Conservation (phyloP, 2,113 vertebrate genomes). For the Tupaia tana region DNA sequence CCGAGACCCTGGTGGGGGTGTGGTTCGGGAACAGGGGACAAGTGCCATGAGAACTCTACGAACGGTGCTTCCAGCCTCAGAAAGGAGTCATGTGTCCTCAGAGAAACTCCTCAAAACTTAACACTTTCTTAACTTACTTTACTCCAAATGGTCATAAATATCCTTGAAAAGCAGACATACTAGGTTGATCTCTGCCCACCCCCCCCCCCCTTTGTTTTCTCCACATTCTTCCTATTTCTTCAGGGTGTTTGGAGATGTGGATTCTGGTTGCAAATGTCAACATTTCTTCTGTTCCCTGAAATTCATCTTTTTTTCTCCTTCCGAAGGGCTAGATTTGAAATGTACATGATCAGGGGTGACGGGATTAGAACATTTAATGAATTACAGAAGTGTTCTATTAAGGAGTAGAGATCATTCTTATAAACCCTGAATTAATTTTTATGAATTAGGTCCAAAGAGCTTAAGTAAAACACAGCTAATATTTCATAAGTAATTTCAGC, state of each 20-base stretch:
- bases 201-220: not conserved
- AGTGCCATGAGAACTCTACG: not conserved
- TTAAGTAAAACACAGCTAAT: slow-evolving; percentile 84
- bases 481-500: slow-evolving; percentile 80
- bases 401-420: slow-evolving; percentile 73
- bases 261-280: not conserved
- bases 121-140: not conserved
- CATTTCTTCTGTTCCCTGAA: not conserved
- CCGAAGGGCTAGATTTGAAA: slow-evolving; percentile 49
- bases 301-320: not conserved
- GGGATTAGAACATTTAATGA: slow-evolving; percentile 67
- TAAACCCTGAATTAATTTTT: slow-evolving; percentile 81
- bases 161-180: not conserved
- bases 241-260: not conserved
- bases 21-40: not conserved
- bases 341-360: slow-evolving; percentile 30
- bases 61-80: not conserved
- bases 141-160: not conserved
- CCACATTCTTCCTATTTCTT: not conserved
- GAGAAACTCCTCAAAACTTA: not conserved
- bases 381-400: slow-evolving; percentile 77
- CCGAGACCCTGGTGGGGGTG: not conserved
- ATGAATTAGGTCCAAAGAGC: slow-evolving; percentile 83
- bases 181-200: too few species aligned
- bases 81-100: not conserved